Conservation (phyloP, 2,888 invertebrate species). For the Gastrophysa polygoni region DNA sequence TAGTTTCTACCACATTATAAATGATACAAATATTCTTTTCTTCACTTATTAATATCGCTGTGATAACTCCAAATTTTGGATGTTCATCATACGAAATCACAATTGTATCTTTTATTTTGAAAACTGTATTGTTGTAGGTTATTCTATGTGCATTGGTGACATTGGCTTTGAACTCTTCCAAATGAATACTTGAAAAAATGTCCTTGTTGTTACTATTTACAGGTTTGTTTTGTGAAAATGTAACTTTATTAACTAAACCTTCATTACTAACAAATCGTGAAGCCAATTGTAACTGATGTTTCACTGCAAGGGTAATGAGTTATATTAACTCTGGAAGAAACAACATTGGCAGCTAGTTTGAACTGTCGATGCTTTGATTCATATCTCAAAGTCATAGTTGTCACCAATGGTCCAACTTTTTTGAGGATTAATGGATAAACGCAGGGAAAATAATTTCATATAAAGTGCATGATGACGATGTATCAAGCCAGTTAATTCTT, state of each 20-base stretch:
- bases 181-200: background rate
- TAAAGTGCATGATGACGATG: slow-evolving; percentile 9
- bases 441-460: slow-evolving; percentile 3
- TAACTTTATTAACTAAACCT: background rate
- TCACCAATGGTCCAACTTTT: background rate
- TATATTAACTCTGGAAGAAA: slow-evolving; percentile 6
- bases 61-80: background rate
- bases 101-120: background rate
- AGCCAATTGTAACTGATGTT: slow-evolving; percentile 15
- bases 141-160: no score
- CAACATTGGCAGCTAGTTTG: slow-evolving; percentile 11
- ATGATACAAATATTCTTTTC: background rate
- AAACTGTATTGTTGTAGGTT: background rate
- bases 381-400: background rate
- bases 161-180: background rate
- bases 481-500: background rate
- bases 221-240: background rate
- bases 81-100: background rate
- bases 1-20: background rate
- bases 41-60: background rate
- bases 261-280: background rate
- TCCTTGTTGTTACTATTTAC: background rate
- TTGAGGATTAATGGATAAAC: slow-evolving; percentile 7
- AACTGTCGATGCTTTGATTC: slow-evolving; percentile 7
- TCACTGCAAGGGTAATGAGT: slow-evolving; percentile 9